These are phyloP conservation scores for Leguminivora glycinivorella DNA, from an alignment of 1,140 invertebrate species.

Conservation along the genomic window DNA sequence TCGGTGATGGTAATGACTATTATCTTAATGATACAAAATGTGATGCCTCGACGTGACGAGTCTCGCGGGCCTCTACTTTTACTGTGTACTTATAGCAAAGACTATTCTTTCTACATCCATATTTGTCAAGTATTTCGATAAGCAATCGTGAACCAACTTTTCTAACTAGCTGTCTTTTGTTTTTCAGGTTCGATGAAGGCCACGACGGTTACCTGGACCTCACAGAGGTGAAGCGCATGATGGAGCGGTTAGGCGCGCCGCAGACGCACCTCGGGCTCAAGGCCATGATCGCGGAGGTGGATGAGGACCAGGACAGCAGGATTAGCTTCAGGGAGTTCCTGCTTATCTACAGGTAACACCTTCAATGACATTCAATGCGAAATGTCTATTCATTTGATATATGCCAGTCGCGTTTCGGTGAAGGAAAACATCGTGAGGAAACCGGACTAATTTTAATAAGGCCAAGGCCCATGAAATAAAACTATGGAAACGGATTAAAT, in stretches of 20 bases:
- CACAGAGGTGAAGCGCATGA: constrained; percentile 95
- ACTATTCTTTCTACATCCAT: too few species aligned
- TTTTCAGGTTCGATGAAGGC: constrained; percentile 92
- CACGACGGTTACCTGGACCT: constrained; percentile 93
- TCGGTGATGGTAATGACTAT: constrained; percentile 9
- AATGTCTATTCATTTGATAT: too few species aligned
- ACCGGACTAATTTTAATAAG: too few species aligned
- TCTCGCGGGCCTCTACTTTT: too few species aligned
- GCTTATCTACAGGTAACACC: constrained; percentile 85
- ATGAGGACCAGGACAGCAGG: constrained; percentile 93
- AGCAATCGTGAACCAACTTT: neutral
- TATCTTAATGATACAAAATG: constrained; percentile 1
- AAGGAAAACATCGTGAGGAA: too few species aligned
- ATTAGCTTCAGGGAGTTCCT: constrained; percentile 96
- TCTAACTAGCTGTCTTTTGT: constrained; percentile 32
- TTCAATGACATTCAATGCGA: too few species aligned
- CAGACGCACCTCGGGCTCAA: constrained; percentile 97
- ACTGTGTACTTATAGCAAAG: too few species aligned
- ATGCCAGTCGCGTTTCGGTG: too few species aligned
- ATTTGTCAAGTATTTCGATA: too few species aligned
- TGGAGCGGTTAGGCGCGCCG: constrained; percentile 96
- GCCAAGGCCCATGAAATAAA: too few species aligned
- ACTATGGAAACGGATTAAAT: too few species aligned
- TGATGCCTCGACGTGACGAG: neutral
- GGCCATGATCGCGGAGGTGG: constrained; percentile 96